These are phyloP conservation scores for Lycocerus yunnanus DNA, from an alignment of 2,888 invertebrate species.

Conservation along the genomic window DNA sequence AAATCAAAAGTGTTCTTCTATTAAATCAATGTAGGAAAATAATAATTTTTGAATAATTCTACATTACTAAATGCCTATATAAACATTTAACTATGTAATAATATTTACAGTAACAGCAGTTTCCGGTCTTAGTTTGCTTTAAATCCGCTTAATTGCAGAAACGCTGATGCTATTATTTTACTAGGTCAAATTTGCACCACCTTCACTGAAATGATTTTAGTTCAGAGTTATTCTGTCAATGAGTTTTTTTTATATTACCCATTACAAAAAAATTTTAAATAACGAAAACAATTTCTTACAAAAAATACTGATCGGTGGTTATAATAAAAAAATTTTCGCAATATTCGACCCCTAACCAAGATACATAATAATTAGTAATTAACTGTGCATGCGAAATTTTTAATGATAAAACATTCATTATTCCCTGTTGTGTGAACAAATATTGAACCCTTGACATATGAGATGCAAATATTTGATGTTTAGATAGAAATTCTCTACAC, in stretches of 20 bases:
- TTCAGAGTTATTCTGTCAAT: too few species aligned
- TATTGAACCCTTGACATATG: conserved; percentile 2
- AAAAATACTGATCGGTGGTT: too few species aligned
- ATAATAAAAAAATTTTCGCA: neutral
- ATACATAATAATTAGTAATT: neutral
- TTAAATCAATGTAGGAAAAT: too few species aligned
- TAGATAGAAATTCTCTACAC: neutral
- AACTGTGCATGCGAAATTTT: neutral
- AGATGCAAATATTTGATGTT: conserved; percentile 1
- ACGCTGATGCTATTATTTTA: neutral
- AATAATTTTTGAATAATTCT: too few species aligned
- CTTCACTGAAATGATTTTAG: too few species aligned
- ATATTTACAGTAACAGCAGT: neutral
- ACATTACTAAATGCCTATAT: too few species aligned
- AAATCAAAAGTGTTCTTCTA: too few species aligned
- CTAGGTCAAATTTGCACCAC: neutral
- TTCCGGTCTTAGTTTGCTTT: neutral
- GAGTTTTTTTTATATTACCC: too few species aligned
- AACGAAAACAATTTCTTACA: too few species aligned
- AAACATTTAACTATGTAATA: neutral
- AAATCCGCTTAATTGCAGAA: neutral
- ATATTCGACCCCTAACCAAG: neutral
- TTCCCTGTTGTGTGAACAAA: neutral
- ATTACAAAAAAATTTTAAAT: too few species aligned
- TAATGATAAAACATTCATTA: neutral